phyloP scores from a whole-genome alignment of 2,797 vertebrate genomes.

The Clamator glandarius region DNA sequence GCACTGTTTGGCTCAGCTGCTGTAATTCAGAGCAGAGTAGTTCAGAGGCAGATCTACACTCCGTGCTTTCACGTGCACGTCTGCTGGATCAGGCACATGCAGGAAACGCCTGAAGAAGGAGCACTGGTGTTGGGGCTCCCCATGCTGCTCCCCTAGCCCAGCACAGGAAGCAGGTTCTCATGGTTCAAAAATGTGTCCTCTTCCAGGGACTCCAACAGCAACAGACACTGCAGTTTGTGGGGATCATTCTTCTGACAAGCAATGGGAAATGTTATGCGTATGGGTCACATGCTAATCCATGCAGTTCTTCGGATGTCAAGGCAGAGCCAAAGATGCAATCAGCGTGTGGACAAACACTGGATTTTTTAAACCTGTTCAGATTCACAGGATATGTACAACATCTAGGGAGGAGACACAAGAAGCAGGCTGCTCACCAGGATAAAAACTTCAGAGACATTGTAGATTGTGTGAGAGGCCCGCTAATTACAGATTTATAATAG shows the following conservation, averaged over 20 bases:
- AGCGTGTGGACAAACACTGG: background rate
- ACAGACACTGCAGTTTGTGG: background rate
- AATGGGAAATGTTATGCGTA: background rate
- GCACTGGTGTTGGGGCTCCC: fast-evolving
- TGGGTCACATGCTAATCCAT: background rate
- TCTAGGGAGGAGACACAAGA: background rate
- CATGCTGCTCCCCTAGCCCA: background rate
- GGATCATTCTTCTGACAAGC: background rate
- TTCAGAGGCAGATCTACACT: background rate
- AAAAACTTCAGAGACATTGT: background rate
- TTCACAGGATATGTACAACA: background rate
- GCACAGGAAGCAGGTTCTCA: background rate
- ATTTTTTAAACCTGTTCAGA: background rate
- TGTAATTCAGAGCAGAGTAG: background rate
- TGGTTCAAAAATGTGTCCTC: background rate
- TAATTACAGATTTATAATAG: background rate
- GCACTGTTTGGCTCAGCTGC: background rate
- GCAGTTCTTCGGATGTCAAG: background rate
- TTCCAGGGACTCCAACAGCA: background rate
- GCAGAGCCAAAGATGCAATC: background rate
- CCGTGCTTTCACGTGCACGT: background rate
- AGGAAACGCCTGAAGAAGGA: background rate
- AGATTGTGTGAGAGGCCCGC: background rate
- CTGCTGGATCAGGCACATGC: background rate
- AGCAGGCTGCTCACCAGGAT: background rate